Evolutionary conservation across 2,113 vertebrate genomes (phyloP).

Genomic region (Antechinus flavipes): DNA sequence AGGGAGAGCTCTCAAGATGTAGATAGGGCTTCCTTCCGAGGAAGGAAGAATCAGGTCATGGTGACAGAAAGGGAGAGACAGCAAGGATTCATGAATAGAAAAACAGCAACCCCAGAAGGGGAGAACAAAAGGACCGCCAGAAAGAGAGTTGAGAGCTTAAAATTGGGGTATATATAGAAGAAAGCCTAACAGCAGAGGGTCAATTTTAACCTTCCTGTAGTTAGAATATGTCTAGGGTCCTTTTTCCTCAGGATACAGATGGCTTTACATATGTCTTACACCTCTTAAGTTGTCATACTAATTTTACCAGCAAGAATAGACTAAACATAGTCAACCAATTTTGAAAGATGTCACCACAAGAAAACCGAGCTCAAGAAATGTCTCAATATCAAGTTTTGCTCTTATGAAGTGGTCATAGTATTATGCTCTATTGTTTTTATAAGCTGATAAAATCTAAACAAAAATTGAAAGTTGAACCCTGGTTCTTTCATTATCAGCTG

Average conservation of each 20-base stretch:
- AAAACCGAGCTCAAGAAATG: neutral
- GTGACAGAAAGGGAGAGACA: neutral
- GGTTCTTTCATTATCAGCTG: neutral
- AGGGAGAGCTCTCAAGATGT: neutral
- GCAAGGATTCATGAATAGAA: neutral
- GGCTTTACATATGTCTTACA: neutral
- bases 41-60: neutral
- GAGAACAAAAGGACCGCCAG: neutral
- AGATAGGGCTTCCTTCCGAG: neutral
- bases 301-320: neutral
- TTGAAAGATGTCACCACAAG: neutral
- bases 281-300: neutral
- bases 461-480: neutral
- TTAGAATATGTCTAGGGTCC: neutral
- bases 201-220: neutral
- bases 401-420: neutral
- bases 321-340: neutral
- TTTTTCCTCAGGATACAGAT: neutral
- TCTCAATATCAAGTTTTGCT: neutral
- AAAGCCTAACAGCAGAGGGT: neutral
- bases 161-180: neutral
- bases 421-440: neutral
- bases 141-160: neutral
- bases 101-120: neutral
- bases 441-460: neutral